Conservation (phyloP, 1,140 invertebrate genomes). For the Lordiphosa clarofinis region DNA sequence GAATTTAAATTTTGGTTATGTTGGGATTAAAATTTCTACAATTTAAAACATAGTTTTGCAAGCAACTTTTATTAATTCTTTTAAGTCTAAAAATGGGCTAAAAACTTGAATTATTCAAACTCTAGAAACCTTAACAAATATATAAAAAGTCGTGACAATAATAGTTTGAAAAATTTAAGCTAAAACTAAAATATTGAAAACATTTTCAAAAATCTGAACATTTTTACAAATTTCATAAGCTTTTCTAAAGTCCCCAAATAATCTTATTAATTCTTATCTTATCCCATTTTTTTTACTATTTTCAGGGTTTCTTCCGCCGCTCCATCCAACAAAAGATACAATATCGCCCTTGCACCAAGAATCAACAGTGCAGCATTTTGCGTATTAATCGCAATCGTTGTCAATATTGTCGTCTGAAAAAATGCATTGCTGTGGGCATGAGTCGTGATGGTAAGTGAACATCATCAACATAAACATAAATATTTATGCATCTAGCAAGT, state of each 20-base stretch:
- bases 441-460: slow-evolving; percentile 93
- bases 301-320: slow-evolving; percentile 91
- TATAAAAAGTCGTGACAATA: no score
- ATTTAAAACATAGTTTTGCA: no score
- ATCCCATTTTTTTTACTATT: slow-evolving; percentile 50
- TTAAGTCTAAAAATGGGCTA: no score
- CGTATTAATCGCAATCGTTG: slow-evolving; percentile 98
- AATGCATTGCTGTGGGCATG: slow-evolving; percentile 99
- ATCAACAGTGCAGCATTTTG: slow-evolving; percentile 97
- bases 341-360: slow-evolving; percentile 98
- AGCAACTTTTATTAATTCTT: no score
- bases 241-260: no score
- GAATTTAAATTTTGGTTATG: no score
- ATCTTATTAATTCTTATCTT: slow-evolving; percentile 2
- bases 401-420: slow-evolving; percentile 97
- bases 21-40: no score
- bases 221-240: not conserved
- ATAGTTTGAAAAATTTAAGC: no score
- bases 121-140: no score
- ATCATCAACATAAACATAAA: not conserved
- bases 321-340: slow-evolving; percentile 99
- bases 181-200: no score
- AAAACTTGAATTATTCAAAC: no score
- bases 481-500: slow-evolving; percentile 22
- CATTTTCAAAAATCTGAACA: not conserved